phyloP scores from a whole-genome alignment of 1,140 invertebrate genomes.

The Zaprionus camerounensis region DNA sequence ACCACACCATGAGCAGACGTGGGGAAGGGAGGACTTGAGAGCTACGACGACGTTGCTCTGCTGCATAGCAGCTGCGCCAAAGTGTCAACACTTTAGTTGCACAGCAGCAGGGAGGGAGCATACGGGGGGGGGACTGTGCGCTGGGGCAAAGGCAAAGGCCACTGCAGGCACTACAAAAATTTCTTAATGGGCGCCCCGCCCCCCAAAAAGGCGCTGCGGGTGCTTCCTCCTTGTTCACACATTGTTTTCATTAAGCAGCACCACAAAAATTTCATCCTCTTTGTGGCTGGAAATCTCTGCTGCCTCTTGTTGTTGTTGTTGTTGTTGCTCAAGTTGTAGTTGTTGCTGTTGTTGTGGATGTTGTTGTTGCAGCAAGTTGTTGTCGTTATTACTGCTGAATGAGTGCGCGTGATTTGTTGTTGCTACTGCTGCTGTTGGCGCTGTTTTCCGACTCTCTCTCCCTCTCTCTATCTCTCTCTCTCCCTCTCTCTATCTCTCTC shows the following conservation, averaged over 20 bases:
- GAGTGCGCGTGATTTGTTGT: slow-evolving; percentile 63
- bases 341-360: slow-evolving; percentile 15
- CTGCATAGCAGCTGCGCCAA: slow-evolving; percentile 24
- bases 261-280: slow-evolving; percentile 56
- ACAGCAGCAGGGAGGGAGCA: background rate
- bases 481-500: no score
- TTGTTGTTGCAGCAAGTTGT: slow-evolving; percentile 20
- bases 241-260: slow-evolving; percentile 79
- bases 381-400: slow-evolving; percentile 46
- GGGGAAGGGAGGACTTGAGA: background rate
- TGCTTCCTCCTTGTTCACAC: slow-evolving; percentile 73
- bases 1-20: slow-evolving; percentile 26
- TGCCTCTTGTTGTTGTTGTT: background rate
- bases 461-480: no score
- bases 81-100: slow-evolving; percentile 61
- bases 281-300: slow-evolving; percentile 4
- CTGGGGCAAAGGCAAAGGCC: slow-evolving; percentile 8
- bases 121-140: background rate
- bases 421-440: slow-evolving; percentile 40
- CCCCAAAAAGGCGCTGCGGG: slow-evolving; percentile 24
- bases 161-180: slow-evolving; percentile 63
- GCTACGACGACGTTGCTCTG: background rate
- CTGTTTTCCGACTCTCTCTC: slow-evolving; percentile 37
- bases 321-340: slow-evolving; percentile 16
- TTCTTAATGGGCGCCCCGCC: slow-evolving; percentile 69